These are phyloP conservation scores for Nothobranchius furzeri DNA, from an alignment of 2,113 vertebrate species.

Conservation along the genomic window DNA sequence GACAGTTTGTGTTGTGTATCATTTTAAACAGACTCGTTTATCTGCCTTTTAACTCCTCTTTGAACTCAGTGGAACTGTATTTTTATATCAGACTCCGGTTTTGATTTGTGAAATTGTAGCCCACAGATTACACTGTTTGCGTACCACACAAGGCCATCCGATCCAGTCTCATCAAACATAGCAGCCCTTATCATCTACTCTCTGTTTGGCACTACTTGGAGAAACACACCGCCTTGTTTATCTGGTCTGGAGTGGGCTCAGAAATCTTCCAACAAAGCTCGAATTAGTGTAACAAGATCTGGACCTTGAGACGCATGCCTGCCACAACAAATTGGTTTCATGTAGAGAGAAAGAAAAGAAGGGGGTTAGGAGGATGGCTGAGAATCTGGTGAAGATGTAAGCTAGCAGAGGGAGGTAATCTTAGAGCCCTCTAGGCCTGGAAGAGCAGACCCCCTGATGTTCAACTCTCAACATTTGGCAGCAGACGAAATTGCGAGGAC, in stretches of 20 bases:
- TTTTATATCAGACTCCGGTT: conserved; percentile 48
- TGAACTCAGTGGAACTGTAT: conserved; percentile 31
- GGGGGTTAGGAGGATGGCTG: conserved; percentile 37
- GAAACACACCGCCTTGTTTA: conserved; percentile 64
- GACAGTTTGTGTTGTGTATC: conserved; percentile 15
- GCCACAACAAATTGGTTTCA: conserved; percentile 82
- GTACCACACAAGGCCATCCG: conserved; percentile 54
- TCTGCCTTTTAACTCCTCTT: conserved; percentile 21
- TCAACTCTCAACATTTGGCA: conserved; percentile 65
- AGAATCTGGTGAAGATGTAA: conserved; percentile 68
- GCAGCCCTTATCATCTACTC: conserved; percentile 72
- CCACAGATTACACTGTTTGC: conserved; percentile 61
- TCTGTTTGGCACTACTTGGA: conserved; percentile 55
- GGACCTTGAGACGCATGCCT: conserved; percentile 74
- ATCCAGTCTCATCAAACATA: conserved; percentile 73
- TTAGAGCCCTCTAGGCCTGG: conserved; percentile 71
- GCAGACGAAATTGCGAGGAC: conserved; percentile 73
- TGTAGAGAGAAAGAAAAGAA: conserved; percentile 64
- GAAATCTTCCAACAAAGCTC: conserved; percentile 69
- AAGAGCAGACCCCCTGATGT: conserved; percentile 71
- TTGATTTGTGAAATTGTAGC: conserved; percentile 68
- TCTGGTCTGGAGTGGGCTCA: conserved; percentile 74
- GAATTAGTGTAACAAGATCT: conserved; percentile 82
- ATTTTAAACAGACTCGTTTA: conserved; percentile 13
- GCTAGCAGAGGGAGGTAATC: conserved; percentile 74